Evolutionary conservation across 2,888 invertebrate species (phyloP), one percentile per base, ranked within the genome.

Genomic region (Cephus runcator): DNA sequence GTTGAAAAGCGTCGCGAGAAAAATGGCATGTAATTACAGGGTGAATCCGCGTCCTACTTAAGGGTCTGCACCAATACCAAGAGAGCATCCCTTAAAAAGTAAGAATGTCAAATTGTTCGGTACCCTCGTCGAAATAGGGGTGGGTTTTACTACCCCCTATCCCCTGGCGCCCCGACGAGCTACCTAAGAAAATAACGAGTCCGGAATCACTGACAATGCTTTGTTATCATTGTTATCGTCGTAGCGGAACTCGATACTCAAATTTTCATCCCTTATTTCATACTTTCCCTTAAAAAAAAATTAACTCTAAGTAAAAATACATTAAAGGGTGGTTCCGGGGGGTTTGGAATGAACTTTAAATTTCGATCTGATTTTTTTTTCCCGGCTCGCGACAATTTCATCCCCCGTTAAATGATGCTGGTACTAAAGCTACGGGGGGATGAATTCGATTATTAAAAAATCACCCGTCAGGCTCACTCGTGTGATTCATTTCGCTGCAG

Each of bases 391-490:
- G 56, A 56, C 15, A 56, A 9, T 56, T 56, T 23, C 23, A 36
- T 4, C 12, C 56, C 12, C 12, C 1, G 23, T 15, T 15, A 23
- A 56, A 23, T 56, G 9, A 56, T 56, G 56, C 23, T 6, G 56
- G 9, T 23, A 23, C 23, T 56, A 2, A 23, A 56, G 23, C 6
- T 56, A 56, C 23, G 12, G 40, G 56, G 40, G 56, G 56, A 23
- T 56, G 56, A 56, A 56, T 81, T 82, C 83, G 81, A 87, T 88
- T 86, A 85, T 84, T 85, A 87, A 87, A 88, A 87, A 88, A 88
- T 88, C 85, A 83, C 85, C 86, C 84, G 88, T 87, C 89, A 87
- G 82, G 76, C 83, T 88, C 88, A 88, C 87, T 88, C 81, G 88
- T 80, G 88, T 86, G 83, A 86, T 86, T 88, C 86, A 88, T 88